Conservation (phyloP, 2,113 vertebrate species). For the Shinisaurus crocodilurus region DNA sequence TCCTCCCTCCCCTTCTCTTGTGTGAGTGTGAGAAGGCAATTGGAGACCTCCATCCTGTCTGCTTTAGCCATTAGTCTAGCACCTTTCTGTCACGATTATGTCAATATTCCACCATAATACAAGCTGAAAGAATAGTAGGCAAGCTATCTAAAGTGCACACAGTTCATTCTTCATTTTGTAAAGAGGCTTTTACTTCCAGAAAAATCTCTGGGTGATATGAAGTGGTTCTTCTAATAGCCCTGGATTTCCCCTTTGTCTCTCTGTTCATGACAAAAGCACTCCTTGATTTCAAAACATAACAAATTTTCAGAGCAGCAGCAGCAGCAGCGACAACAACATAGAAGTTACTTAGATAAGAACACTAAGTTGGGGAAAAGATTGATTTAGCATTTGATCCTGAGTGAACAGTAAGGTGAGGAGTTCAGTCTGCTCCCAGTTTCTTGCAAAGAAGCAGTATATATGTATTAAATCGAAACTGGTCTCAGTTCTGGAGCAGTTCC, state of each 20-base stretch:
- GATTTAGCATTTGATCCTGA: background rate
- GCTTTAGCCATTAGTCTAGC: background rate
- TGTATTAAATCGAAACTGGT: background rate
- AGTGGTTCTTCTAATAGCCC: background rate
- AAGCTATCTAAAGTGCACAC: background rate
- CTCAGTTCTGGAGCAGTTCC: background rate
- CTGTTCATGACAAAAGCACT: background rate
- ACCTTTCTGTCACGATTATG: background rate
- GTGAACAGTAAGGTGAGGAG: background rate
- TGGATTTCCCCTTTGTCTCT: background rate
- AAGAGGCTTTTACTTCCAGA: background rate
- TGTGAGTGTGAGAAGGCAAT: background rate
- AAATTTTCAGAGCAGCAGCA: background rate
- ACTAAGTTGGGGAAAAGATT: background rate
- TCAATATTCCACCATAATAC: background rate
- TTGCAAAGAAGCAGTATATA: background rate
- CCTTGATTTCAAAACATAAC: background rate
- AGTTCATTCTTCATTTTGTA: background rate
- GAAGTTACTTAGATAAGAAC: background rate
- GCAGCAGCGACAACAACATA: background rate
- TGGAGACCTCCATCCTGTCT: background rate
- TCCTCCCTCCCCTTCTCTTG: background rate
- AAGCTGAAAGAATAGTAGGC: background rate
- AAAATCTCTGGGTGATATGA: background rate
- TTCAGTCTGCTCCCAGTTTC: background rate